Conservation (phyloP, 2,888 invertebrate genomes). For the Helobdella robusta region DNA sequence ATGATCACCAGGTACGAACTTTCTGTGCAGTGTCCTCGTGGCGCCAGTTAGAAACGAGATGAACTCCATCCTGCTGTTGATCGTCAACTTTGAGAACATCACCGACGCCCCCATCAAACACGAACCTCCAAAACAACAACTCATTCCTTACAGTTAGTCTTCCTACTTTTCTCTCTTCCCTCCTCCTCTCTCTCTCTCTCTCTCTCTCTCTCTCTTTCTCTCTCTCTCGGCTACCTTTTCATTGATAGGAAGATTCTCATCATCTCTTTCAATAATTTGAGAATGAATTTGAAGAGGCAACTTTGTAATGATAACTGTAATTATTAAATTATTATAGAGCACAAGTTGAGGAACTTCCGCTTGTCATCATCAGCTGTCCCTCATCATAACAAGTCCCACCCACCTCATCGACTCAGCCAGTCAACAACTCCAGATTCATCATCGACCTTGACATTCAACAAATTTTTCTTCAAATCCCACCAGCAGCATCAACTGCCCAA, state of each 20-base stretch:
- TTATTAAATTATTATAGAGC: neutral
- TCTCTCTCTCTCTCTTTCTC: conserved; percentile 7
- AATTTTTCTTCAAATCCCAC: neutral
- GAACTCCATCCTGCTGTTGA: conserved; percentile 69
- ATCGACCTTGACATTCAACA: conserved; percentile 10
- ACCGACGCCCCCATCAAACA: conserved; percentile 42
- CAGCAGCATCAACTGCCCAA: neutral
- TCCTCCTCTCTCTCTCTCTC: conserved; percentile 9
- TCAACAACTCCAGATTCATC: neutral
- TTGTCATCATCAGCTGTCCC: conserved; percentile 9
- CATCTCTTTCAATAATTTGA: neutral
- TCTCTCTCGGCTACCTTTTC: neutral
- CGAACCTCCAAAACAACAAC: neutral
- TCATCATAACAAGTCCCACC: conserved; percentile 8
- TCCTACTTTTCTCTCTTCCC: too few relatives aligned
- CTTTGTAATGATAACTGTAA: too few relatives aligned
- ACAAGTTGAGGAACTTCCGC: neutral
- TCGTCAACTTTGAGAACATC: conserved; percentile 68
- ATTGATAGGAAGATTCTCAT: neutral
- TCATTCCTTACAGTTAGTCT: neutral
- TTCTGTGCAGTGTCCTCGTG: conserved; percentile 70
- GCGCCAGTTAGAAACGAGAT: conserved; percentile 67
- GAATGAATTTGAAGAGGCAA: too few relatives aligned
- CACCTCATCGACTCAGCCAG: neutral
- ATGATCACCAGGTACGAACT: conserved; percentile 60